Evolutionary conservation across 1,140 invertebrate genomes (phyloP), one percentile per base, ranked within the genome.

Genomic region (Penaeus japonicus): DNA sequence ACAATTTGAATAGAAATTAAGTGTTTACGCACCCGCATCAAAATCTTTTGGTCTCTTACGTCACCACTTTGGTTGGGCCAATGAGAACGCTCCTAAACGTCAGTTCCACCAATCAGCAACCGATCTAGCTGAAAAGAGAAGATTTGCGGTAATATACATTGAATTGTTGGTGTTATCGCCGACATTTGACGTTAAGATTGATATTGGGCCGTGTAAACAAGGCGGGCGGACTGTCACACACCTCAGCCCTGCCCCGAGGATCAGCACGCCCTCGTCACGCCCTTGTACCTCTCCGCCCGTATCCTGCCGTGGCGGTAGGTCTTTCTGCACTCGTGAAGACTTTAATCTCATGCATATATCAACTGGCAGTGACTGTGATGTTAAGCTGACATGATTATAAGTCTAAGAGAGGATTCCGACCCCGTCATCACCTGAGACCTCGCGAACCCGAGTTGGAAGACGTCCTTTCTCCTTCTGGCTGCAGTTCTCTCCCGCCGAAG

Each of bases 1-100:
- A 89, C 89, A 89, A 89, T 89, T 89, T 89, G 89, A 89, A 89
- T 89, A 89, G 89, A 89, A 89, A 89, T 89, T 89, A 89, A 89
- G 89, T 89, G 89, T 86, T 89, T 89, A 89, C 89, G 84, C 89
- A 89, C 89, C 80, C 84, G 78, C 89, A 85, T 89, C 84, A 73
- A 83, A 89, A 83, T 85, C 89, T 86, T 89, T 85, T 85, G 77
- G 78, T 70, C 39, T 86, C 84, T 85, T 89, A 89, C 89, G 89
- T 89, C 89, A 89, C 84, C 89, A 89, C 89, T 89, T 89, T 89
- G 79, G 62, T 24, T 75, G 53, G 39, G 73, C 89, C 89, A 89
- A 89, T 89, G 54, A 89, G 84, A 35, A 62, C 62, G n/a, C 32
- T 53, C 54, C 54, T 77, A 35, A 18, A 85, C 59, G 62, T 35